A percentile compares a stretch with the other conserved stretches of the same genome.
phyloP scores from a whole-genome alignment of 2,888 invertebrate genomes.

The Mechanitis mazaeus region DNA sequence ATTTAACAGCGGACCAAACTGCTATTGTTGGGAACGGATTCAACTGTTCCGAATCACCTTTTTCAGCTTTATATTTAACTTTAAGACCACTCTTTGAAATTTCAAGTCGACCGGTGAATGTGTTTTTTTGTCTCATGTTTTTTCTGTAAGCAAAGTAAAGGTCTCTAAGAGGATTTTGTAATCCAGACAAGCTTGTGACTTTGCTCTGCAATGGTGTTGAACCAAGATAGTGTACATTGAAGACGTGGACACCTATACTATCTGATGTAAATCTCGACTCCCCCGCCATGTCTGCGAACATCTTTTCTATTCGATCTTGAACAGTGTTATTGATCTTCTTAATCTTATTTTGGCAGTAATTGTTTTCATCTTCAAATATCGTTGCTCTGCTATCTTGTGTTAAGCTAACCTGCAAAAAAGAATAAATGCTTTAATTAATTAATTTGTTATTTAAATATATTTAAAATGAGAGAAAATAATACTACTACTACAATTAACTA shows the following conservation, averaged over 20 bases:
- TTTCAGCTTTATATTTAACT: conserved; percentile 81
- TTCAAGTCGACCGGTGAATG: conserved; percentile 78
- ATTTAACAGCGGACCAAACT: conserved; percentile 94
- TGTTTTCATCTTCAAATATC: conserved; percentile 63
- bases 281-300: conserved; percentile 86
- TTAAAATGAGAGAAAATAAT: not conserved
- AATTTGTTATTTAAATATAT: not conserved
- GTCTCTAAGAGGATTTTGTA: conserved; percentile 87
- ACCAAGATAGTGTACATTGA: conserved; percentile 88
- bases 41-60: conserved; percentile 79
- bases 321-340: conserved; percentile 80
- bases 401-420: conserved; percentile 50
- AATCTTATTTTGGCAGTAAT: conserved; percentile 60
- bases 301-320: conserved; percentile 90
- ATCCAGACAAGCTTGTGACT: conserved; percentile 87
- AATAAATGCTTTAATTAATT: not conserved
- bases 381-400: conserved; percentile 51
- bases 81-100: conserved; percentile 83
- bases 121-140: conserved; percentile 69
- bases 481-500: not conserved
- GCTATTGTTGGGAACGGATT: conserved; percentile 94
- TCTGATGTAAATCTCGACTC: conserved; percentile 68
- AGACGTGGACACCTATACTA: conserved; percentile 76
- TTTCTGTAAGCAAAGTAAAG: conserved; percentile 81
- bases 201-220: conserved; percentile 86